Evolutionary conservation across 1,140 invertebrate species (phyloP), one percentile per base, ranked within the genome.

Genomic region (Cotesia glomerata): DNA sequence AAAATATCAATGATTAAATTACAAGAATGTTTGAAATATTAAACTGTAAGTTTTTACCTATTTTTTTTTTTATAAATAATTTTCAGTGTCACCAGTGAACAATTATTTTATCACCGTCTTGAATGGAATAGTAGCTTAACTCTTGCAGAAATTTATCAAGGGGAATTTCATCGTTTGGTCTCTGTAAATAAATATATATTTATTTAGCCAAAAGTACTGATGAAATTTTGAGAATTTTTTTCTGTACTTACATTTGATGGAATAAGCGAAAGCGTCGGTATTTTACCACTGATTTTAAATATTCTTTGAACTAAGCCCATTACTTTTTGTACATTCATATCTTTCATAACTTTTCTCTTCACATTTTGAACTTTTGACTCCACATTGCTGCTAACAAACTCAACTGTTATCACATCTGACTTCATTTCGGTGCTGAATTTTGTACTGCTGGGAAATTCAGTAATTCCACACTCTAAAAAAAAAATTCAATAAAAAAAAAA

Each of bases 311-410:
- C 89, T 70, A 96, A 83, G 77, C 91, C 91, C 75, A 92, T 91
- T 62, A 97, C 85, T 86, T 95, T 95, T 82, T 95, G 93, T 39
- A 97, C 91, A 26, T 91, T 90, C 90, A 97, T 95, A 67, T 92
- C 92, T 4, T 90, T 90, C 67, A 93, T 88, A 77, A 95, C 86
- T 84, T 92, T 93, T 80, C 93, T 94, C 71, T 89, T 90, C 70
- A 92, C 85, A 5, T 82, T 81, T 13, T 36, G 9, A 45, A 49
- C 80, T 89, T 89, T 11, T 88, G 54, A 39, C 18, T 88, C 86
- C 78, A 91, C 88, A 64, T 89, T 82, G 11, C 82, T 85, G 77
- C 83, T 86, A 9, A 85, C 64, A 56, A 95, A 87, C 66, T 88
- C 89, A 18, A 94, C 85, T 79, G 88, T 89, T 80, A 95, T 88